A percentile compares a stretch with the other conserved stretches of the same genome.
phyloP scores from a whole-genome alignment of 2,113 vertebrate genomes.

The Oryzias javanicus region DNA sequence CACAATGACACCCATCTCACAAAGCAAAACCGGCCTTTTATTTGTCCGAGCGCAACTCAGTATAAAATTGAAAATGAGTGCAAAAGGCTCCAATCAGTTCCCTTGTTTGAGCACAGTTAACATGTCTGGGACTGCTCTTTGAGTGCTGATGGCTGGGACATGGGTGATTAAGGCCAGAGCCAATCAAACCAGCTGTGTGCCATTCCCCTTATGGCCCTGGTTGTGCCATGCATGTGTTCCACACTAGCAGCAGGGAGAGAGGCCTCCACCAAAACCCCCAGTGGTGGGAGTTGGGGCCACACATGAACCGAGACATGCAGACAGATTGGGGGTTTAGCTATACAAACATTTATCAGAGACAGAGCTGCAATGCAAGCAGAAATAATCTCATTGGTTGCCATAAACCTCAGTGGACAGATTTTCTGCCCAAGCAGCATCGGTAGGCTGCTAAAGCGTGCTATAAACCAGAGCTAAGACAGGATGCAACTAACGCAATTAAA shows the following conservation, averaged over 20 bases:
- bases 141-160: conserved; percentile 64
- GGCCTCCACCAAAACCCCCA: conserved; percentile 39
- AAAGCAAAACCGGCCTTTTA: conserved; percentile 46
- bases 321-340: conserved; percentile 58
- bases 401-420: conserved; percentile 51
- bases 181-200: conserved; percentile 72
- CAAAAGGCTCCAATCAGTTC: conserved; percentile 70
- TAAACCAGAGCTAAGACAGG: conserved; percentile 27
- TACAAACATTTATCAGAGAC: conserved; percentile 57
- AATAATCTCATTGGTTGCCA: conserved; percentile 62
- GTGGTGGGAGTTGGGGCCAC: conserved; percentile 57
- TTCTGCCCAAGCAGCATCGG: conserved; percentile 32
- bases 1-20: conserved; percentile 40
- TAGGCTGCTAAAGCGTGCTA: conserved; percentile 25
- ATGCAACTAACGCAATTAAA: conserved; percentile 24
- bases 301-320: conserved; percentile 60
- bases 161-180: conserved; percentile 58
- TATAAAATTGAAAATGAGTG: conserved; percentile 67
- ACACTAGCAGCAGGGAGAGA: conserved; percentile 39
- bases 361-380: conserved; percentile 60
- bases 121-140: conserved; percentile 65
- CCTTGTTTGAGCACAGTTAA: conserved; percentile 63
- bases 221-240: conserved; percentile 65
- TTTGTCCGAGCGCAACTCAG: conserved; percentile 48
- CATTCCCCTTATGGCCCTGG: conserved; percentile 39